Conservation (phyloP, 1,140 invertebrate genomes). For the Sminthurinus signatus region DNA sequence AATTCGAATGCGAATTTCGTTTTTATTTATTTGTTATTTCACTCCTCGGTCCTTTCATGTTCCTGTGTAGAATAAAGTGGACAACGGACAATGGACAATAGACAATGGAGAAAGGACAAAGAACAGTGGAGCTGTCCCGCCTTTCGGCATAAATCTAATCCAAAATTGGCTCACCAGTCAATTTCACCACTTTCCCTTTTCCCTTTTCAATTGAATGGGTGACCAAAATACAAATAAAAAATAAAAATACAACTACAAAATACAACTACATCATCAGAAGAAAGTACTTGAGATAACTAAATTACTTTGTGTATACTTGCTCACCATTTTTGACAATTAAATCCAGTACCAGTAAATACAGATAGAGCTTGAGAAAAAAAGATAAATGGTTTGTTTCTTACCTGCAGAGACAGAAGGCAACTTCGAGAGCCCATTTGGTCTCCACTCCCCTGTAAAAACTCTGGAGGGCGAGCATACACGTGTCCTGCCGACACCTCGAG, state of each 20-base stretch:
- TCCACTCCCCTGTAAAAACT: slow-evolving; percentile 72
- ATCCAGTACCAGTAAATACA: too few relatives aligned
- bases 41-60: too few relatives aligned
- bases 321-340: too few relatives aligned
- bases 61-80: too few relatives aligned
- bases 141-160: too few relatives aligned
- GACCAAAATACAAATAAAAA: background rate
- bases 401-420: slow-evolving; percentile 89
- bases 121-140: too few relatives aligned
- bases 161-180: background rate
- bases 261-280: background rate
- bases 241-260: background rate
- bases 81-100: too few relatives aligned
- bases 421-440: slow-evolving; percentile 72
- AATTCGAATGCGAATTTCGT: too few relatives aligned
- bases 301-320: too few relatives aligned
- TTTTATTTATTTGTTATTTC: too few relatives aligned
- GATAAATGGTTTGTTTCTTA: slow-evolving; percentile 49
- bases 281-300: background rate
- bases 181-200: background rate
- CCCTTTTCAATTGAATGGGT: too few relatives aligned
- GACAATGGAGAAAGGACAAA: too few relatives aligned
- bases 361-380: background rate
- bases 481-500: slow-evolving; percentile 66
- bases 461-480: slow-evolving; percentile 79